Conservation (phyloP, 2,113 vertebrate species). For the Egretta garzetta region DNA sequence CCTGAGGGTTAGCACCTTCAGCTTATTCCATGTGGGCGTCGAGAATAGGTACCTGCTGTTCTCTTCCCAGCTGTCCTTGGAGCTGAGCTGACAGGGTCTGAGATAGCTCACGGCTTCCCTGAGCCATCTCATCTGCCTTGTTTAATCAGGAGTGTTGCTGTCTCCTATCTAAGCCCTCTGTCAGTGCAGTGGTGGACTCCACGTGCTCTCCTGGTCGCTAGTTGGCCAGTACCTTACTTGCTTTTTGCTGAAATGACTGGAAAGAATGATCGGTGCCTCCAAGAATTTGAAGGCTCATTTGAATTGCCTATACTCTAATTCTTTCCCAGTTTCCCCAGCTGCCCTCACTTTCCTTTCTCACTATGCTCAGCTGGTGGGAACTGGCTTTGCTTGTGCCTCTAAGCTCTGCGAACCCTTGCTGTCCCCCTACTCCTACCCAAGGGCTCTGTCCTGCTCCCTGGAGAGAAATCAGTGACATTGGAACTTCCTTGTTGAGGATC, state of each 20-base stretch:
- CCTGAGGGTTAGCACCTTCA: neutral
- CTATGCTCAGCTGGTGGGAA: neutral
- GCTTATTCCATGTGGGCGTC: neutral
- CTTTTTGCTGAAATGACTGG: neutral
- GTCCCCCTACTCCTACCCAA: neutral
- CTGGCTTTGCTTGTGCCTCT: neutral
- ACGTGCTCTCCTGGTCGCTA: neutral
- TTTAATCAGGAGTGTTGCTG: neutral
- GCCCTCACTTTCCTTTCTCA: neutral
- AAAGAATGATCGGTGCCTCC: neutral
- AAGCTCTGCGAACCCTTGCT: neutral
- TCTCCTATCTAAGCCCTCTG: neutral
- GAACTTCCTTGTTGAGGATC: neutral
- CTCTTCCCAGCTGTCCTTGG: neutral
- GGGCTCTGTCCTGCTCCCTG: neutral
- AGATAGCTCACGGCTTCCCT: neutral
- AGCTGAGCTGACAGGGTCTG: neutral
- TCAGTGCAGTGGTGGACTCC: neutral
- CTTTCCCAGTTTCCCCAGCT: neutral
- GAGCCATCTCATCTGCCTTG: neutral
- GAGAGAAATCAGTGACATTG: neutral
- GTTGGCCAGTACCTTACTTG: neutral
- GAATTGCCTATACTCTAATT: neutral
- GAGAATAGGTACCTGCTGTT: neutral
- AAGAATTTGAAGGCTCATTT: neutral